A percentile compares a stretch with the other conserved stretches of the same genome.
phyloP scores from a whole-genome alignment of 2,888 invertebrate genomes.

The Selenia dentaria region DNA sequence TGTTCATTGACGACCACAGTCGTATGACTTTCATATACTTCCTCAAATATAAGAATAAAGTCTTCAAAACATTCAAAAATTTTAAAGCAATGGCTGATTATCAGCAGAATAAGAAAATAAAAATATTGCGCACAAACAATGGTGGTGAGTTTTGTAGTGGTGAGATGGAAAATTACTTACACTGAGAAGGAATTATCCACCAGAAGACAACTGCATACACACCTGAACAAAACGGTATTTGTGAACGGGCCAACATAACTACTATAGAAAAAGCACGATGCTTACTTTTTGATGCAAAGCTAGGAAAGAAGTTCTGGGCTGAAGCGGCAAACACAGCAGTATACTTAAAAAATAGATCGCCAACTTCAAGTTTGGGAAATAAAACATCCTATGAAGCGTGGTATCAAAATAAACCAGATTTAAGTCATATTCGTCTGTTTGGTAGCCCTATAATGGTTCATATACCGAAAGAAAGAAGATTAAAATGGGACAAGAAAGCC shows the following conservation, averaged over 20 bases:
- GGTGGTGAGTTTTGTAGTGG: too few species aligned
- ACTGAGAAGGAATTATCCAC: constrained; percentile 1
- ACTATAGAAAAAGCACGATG: not conserved
- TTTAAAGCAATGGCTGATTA: too few species aligned
- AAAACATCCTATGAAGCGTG: not conserved
- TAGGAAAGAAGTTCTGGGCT: not conserved
- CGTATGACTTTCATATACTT: too few species aligned
- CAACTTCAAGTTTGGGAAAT: not conserved
- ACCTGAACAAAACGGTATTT: not conserved
- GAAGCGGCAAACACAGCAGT: constrained; percentile 3
- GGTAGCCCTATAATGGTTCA: not conserved
- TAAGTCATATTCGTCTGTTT: not conserved
- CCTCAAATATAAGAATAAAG: too few species aligned
- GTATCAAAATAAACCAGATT: too few species aligned
- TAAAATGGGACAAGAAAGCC: not conserved
- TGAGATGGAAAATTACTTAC: too few species aligned
- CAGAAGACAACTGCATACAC: constrained; percentile 1
- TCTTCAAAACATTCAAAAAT: too few species aligned
- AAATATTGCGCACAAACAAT: too few species aligned
- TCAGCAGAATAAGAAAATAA: too few species aligned
- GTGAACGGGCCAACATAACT: not conserved
- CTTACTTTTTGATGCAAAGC: not conserved
- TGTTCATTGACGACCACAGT: too few species aligned
- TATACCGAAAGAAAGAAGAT: not conserved
- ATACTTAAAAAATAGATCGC: not conserved